phyloP scores from a whole-genome alignment of 2,113 vertebrate genomes.

The Takifugu flavidus region DNA sequence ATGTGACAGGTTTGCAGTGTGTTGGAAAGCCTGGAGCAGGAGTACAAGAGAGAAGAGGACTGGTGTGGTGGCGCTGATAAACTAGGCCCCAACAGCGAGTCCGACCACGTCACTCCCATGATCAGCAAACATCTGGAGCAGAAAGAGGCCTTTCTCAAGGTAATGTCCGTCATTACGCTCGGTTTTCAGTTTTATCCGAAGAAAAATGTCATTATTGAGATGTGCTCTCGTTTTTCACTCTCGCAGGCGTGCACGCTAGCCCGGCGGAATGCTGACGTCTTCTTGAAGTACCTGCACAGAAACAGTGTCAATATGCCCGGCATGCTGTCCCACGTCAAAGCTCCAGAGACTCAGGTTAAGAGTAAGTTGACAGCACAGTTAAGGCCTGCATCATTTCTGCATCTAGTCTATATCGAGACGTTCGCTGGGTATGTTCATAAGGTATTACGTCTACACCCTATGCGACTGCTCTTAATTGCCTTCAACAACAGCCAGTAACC shows the following conservation, averaged over 20 bases:
- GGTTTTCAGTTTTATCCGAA: neutral
- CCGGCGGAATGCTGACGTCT: constrained; percentile 96
- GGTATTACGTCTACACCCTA: no score
- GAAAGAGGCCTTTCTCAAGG: constrained; percentile 97
- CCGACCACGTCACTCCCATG: constrained; percentile 97
- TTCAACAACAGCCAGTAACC: no score
- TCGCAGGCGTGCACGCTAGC: constrained; percentile 91
- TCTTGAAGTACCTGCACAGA: constrained; percentile 96
- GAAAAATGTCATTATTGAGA: neutral
- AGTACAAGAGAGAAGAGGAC: constrained; percentile 97
- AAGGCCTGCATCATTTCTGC: neutral
- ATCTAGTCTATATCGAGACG: neutral
- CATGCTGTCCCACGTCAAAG: constrained; percentile 96
- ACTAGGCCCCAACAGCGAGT: constrained; percentile 94
- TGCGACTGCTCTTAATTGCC: no score
- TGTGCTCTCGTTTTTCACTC: constrained; percentile 9
- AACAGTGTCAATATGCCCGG: constrained; percentile 99
- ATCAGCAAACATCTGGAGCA: constrained; percentile 98
- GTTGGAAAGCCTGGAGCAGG: constrained; percentile 95
- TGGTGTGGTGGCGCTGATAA: constrained; percentile 98
- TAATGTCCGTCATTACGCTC: constrained; percentile 41
- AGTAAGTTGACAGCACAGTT: constrained; percentile 78
- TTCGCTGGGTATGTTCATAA: no score
- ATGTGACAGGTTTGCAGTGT: constrained; percentile 78
- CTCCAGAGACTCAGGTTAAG: constrained; percentile 98